Conservation (phyloP, 2,113 vertebrate genomes). For the Tonatia bakeri region DNA sequence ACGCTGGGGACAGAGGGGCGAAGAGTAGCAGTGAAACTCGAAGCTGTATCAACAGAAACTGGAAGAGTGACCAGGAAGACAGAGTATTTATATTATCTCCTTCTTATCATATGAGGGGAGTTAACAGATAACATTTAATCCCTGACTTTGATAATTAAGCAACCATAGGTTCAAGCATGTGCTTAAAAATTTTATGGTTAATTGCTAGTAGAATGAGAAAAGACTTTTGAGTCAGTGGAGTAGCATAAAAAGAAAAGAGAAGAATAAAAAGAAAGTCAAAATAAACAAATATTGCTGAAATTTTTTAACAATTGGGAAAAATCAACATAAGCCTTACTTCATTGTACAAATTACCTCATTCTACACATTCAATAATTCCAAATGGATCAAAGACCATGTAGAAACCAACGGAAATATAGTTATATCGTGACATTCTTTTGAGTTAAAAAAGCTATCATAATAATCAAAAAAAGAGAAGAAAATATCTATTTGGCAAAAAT, state of each 20-base stretch:
- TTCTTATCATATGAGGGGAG: not conserved
- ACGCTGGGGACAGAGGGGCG: not conserved
- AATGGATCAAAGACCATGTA: not conserved
- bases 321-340: not conserved
- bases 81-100: not conserved
- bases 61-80: not conserved
- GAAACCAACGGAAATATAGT: not conserved
- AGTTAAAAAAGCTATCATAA: too few relatives aligned
- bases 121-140: not conserved
- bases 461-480: not conserved
- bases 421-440: not conserved
- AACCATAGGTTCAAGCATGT: not conserved
- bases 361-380: not conserved
- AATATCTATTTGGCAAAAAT: not conserved
- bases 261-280: not conserved
- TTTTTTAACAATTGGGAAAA: not conserved
- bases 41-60: not conserved
- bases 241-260: not conserved
- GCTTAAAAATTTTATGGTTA: not conserved
- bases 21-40: not conserved
- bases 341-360: not conserved
- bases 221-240: not conserved
- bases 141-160: not conserved
- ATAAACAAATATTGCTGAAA: not conserved
- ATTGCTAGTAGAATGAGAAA: not conserved